phyloP scores from a whole-genome alignment of 2,797 vertebrate species.

The Chloroceryle inda region DNA sequence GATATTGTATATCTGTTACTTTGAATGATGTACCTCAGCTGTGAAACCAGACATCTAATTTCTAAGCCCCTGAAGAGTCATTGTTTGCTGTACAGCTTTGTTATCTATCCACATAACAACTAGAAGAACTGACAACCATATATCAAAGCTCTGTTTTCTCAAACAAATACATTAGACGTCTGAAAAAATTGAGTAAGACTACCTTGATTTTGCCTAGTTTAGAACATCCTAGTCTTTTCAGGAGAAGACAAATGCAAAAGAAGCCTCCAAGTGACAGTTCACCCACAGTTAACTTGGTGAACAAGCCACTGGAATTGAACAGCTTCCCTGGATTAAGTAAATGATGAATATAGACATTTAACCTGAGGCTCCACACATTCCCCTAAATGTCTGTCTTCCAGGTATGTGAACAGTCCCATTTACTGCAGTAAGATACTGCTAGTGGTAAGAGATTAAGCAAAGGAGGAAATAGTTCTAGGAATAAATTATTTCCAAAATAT shows the following conservation, averaged over 20 bases:
- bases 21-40: neutral
- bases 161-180: neutral
- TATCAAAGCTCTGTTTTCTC: neutral
- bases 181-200: neutral
- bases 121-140: neutral
- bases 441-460: neutral
- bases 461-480: neutral
- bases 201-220: neutral
- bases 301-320: neutral
- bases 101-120: neutral
- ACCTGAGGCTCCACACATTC: neutral
- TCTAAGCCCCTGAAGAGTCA: neutral
- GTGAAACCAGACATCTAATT: neutral
- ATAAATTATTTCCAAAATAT: neutral
- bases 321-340: neutral
- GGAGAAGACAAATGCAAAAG: neutral
- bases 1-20: neutral
- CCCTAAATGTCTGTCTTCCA: neutral
- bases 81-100: neutral
- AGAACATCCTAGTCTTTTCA: neutral
- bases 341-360: neutral
- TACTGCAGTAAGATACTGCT: neutral
- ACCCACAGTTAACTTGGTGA: neutral
- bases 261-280: neutral
- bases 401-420: neutral